Evolutionary conservation across 2,797 vertebrate species (phyloP), one percentile per base, ranked within the genome.

Genomic region (Crocodylus rhombifer): DNA sequence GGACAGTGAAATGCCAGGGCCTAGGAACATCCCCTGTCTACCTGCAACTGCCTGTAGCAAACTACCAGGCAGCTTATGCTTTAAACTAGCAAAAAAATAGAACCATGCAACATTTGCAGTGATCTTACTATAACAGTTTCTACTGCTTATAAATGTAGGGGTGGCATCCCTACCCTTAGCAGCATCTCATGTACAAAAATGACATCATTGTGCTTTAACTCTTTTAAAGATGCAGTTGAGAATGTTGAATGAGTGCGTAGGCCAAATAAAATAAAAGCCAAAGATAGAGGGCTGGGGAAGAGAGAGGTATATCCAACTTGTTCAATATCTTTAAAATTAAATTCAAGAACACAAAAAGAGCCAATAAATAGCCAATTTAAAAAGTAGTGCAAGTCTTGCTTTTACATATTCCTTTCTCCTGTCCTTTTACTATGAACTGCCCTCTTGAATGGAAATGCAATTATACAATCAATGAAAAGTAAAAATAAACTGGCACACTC

Each of bases 401-500:
- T 5, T 26, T 23, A 2, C 33, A 14, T 77, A 1, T 16, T 58
- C 5, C 6, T 80, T 57, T 23, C 17, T 89, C n/a, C 18, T 77
- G 8, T 20, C 83, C 9, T 63, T 65, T 58, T 5, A 3, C 13
- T 79, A n/a, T 62, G 42, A 57, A 64, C 13, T 60, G 64, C 26
- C 60, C 33, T 92, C 25, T 61, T 9, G 1, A 51, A 7, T 71
- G 63, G 42, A 62, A 86, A 87, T 14, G 55, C 60, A 1, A 0
- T 63, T 88, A 57, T 87, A 69, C 4, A 33, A 21, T 36, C 64
- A 55, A n/a, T 42, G 10, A 30, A 79, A 78, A 60, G 89, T 86
- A 95, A 82, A 92, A 93, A 82, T 2, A 61, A 6, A 28, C 2
- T 0, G 76, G 12, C 26, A 86, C 77, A 95, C 87, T 96, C 84